Conservation (phyloP, 1,140 invertebrate species). For the Solenopsis invicta region DNA sequence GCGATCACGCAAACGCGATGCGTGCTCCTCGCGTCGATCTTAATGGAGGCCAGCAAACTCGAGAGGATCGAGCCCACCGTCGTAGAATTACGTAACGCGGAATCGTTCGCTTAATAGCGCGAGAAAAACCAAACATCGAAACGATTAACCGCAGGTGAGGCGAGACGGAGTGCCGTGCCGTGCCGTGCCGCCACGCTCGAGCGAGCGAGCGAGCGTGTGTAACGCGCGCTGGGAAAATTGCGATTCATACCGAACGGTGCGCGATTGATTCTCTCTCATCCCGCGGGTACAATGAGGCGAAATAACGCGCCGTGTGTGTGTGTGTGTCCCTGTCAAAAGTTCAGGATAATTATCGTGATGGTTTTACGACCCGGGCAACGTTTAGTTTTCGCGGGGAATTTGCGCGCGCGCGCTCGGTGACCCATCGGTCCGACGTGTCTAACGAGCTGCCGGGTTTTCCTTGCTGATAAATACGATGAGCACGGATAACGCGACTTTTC, state of each 20-base stretch:
- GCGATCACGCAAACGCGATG: neutral
- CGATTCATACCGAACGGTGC: conserved; percentile 40
- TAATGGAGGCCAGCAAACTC: neutral
- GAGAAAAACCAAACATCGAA: conserved; percentile 51
- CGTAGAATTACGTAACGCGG: conserved; percentile 31
- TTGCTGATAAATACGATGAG: too few species aligned
- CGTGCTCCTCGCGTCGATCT: conserved; percentile 19
- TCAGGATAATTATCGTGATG: conserved; percentile 47
- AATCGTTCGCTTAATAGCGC: conserved; percentile 44
- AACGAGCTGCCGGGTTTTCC: too few species aligned
- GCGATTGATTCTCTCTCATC: conserved; percentile 57
- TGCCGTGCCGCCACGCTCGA: conserved; percentile 58
- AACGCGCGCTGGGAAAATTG: conserved; percentile 49
- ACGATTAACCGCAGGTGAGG: conserved; percentile 49
- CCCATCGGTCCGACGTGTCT: too few species aligned
- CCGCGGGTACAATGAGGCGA: neutral
- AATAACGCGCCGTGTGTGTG: neutral
- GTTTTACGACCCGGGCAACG: too few species aligned
- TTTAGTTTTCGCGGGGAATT: too few species aligned
- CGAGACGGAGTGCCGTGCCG: conserved; percentile 11
- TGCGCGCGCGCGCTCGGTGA: too few species aligned
- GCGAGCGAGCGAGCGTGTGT: too few species aligned
- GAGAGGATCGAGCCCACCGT: conserved; percentile 25
- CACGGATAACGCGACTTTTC: too few species aligned
- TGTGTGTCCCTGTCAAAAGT: conserved; percentile 38